Base-by-base conservation (phyloP, 2,888 invertebrate genomes). In the Papilio gigon region DNA sequence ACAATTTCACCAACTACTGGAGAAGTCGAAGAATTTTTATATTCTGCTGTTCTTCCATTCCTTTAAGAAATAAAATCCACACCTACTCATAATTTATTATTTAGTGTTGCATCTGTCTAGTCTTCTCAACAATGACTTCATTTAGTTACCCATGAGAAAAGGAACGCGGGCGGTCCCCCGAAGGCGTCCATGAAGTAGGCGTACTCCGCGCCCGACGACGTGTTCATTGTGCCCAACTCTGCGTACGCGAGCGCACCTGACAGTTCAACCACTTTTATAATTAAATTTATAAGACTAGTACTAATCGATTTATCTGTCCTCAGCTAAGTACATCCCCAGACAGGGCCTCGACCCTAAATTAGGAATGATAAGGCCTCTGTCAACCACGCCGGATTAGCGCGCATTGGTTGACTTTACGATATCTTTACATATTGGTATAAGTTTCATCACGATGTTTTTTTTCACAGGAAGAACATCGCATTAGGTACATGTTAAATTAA, bases 151-250 rank as follows among this genome's bases (percentile, higher is more conserved):
- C 98, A 98, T 83, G 97, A 97, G 92, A 97, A 98, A 74, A 98
- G 93, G 90, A 98, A 98, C 77, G 97, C 98, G 74, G 97, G 97
- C 71, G 97, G 95, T 78, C 97, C 96, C 75, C 98, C 98, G 87
- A 97, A 98, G 70, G 98, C 98, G 88, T 97, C 97, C 96, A 97
- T 97, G 90, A 98, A 97, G 90, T 98, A 98, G 76, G 97, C 97
- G 93, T 98, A 98, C 89, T 98, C 98, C 73, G 97, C 98, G 75
- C 98, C 98, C 74, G 97, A 97, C 79, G 97, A 97, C 80, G 98
- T 97, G 89, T 98, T 98, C 96, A 98, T 97, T 75, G 98, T 98
- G 82, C 98, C 98, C 86, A 98, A 91, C 93, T 98, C 98, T 80
- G 98, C 98, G 88, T 98, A 98, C 77, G 97, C 95, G 82, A 98